These are phyloP conservation scores for Caenorhabditis parvicauda DNA, from an alignment of 2,888 invertebrate genomes.

Conservation along the genomic window DNA sequence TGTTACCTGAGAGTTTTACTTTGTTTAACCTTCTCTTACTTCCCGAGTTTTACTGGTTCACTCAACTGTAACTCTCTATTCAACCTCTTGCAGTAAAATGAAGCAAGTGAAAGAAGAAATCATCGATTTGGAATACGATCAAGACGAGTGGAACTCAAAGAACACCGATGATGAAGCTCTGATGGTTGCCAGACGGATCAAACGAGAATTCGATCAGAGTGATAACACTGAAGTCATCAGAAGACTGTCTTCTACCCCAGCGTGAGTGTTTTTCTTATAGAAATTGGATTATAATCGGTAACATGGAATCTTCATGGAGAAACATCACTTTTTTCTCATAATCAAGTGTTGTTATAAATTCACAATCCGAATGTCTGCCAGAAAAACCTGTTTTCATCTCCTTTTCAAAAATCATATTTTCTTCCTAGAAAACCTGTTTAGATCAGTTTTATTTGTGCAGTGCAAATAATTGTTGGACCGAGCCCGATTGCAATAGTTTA, in stretches of 20 bases:
- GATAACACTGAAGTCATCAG: conserved; percentile 9
- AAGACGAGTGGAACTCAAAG: conserved; percentile 9
- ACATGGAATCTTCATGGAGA: no score
- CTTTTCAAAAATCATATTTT: neutral
- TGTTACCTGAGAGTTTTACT: no score
- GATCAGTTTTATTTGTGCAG: no score
- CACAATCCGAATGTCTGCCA: neutral
- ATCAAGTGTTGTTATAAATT: neutral
- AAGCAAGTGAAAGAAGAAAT: conserved; percentile 28
- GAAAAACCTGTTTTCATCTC: neutral
- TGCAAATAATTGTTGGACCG: no score
- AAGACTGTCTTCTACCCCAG: conserved; percentile 4
- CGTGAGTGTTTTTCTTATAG: conserved; percentile 6
- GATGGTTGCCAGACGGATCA: conserved; percentile 31
- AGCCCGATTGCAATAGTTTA: no score
- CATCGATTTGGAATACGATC: conserved; percentile 28
- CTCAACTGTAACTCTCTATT: no score
- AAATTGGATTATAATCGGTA: neutral
- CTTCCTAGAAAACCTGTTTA: no score
- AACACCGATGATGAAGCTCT: conserved; percentile 28
- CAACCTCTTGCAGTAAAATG: no score
- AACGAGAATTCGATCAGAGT: conserved; percentile 31
- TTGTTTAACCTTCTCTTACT: no score
- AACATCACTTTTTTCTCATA: conserved; percentile 3
- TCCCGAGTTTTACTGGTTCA: no score